Percentiles rank a stretch among this genome's conserved stretches.
phyloP scores from a whole-genome alignment of 2,797 vertebrate genomes.

The Sebastes taczanowskii region DNA sequence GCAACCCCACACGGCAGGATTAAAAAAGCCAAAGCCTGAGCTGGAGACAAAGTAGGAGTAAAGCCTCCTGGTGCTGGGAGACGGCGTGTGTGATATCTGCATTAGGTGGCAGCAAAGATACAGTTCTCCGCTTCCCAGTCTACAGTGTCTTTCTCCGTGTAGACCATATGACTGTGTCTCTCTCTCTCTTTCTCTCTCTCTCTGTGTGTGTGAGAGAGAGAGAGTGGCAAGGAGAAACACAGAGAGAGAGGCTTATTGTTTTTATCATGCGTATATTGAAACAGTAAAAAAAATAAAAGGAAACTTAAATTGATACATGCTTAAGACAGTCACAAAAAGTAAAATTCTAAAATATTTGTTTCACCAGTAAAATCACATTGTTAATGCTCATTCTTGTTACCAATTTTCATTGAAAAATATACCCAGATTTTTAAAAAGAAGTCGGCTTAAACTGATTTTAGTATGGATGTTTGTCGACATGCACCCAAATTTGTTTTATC shows the following conservation, averaged over 20 bases:
- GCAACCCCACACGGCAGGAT: slow-evolving; percentile 65
- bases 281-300: background rate
- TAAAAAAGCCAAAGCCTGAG: slow-evolving; percentile 61
- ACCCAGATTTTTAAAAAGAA: background rate
- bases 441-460: background rate
- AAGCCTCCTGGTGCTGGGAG: slow-evolving; percentile 61
- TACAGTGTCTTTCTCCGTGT: slow-evolving; percentile 14
- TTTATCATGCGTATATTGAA: background rate
- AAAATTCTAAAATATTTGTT: background rate
- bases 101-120: slow-evolving; percentile 90
- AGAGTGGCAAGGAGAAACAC: background rate
- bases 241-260: background rate
- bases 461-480: background rate
- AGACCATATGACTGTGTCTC: background rate
- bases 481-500: background rate
- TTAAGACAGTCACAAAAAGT: background rate
- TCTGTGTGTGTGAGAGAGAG: background rate
- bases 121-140: slow-evolving; percentile 66
- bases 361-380: background rate
- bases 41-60: slow-evolving; percentile 67
- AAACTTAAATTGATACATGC: background rate
- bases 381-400: background rate
- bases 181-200: background rate
- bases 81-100: slow-evolving; percentile 77
- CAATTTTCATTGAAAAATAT: background rate